Evolutionary conservation across 2,888 invertebrate species (phyloP), one percentile per base, ranked within the genome.

Genomic region (Drosophila limbata): DNA sequence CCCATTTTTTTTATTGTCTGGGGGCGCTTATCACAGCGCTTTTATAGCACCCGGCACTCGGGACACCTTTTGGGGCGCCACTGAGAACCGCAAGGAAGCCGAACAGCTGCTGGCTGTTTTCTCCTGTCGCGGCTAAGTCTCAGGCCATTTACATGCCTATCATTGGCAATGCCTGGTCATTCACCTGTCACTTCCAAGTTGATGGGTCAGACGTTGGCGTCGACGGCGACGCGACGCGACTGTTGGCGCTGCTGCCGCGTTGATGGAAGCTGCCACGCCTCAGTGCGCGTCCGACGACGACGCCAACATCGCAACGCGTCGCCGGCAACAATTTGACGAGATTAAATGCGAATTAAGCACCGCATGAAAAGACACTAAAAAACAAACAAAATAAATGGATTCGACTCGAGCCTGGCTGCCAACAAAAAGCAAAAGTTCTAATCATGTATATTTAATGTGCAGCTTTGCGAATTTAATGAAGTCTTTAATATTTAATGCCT

Each of bases 301-400:
- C 35, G 64, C 39, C 53, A 50, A 48, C 55, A 61, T 47, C 48
- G 61, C 21, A 19, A 13, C 51, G 35, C 35, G 51, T 15, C 31
- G 50, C 67, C 67, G 28, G 53, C 71, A 71, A 77, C 68, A 77
- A 74, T 66, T 79, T 79, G 79, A 77, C 73, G 71, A 74, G 80
- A 88, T 88, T 85, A 86, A 84, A 85, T 69, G 73, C 74, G 69
- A 79, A 85, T 88, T 88, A 88, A 80, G 76, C 83, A 59, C 62
- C 78, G 68, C 69, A 73, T 78, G 67, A 74, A 72, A 81, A 72
- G 73, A 68, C 69, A 57, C 48, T 51, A 62, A 63, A 45, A 55
- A 52, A 60, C 51, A 59, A 65, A 69, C 53, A 63, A 72, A 62
- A 52, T 59, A 50, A 50, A 56, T 68, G 52, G 55, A 69, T 70